Evolutionary conservation across 2,797 vertebrate genomes (phyloP).

Genomic region (Euthynnus affinis): DNA sequence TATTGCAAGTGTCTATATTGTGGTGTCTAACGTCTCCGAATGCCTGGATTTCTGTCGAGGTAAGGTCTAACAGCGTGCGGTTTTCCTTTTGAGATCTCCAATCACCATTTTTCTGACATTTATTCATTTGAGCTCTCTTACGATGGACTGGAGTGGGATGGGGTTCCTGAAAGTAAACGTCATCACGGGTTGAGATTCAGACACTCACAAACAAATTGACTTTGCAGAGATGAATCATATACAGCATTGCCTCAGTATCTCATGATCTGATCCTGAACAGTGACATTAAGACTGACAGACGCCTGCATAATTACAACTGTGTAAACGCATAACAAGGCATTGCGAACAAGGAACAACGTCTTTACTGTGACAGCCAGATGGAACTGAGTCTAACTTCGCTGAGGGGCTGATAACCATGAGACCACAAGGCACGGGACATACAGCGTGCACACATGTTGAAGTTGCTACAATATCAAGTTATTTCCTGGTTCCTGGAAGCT

Average conservation of each 20-base stretch:
- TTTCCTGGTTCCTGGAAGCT: conserved; percentile 22
- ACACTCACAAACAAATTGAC: background rate
- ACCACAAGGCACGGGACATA: conserved; percentile 30
- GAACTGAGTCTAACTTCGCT: background rate
- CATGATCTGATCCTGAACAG: background rate
- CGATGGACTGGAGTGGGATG: background rate
- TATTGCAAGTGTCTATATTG: background rate
- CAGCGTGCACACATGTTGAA: background rate
- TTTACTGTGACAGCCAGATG: background rate
- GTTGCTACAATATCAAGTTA: conserved; percentile 16
- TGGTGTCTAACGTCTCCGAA: background rate
- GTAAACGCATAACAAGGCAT: background rate
- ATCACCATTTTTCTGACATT: background rate
- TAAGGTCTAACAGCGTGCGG: background rate
- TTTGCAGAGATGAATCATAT: background rate
- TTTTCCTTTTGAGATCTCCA: background rate
- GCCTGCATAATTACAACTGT: background rate
- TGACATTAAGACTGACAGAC: background rate
- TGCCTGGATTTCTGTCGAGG: background rate
- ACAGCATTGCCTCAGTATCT: background rate
- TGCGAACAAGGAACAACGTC: background rate
- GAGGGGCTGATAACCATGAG: conserved; percentile 8
- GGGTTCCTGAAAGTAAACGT: background rate
- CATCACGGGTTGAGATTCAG: background rate
- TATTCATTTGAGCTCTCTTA: background rate